Evolutionary conservation across 1,140 invertebrate genomes (phyloP).

Genomic region (Lucilia cuprina): DNA sequence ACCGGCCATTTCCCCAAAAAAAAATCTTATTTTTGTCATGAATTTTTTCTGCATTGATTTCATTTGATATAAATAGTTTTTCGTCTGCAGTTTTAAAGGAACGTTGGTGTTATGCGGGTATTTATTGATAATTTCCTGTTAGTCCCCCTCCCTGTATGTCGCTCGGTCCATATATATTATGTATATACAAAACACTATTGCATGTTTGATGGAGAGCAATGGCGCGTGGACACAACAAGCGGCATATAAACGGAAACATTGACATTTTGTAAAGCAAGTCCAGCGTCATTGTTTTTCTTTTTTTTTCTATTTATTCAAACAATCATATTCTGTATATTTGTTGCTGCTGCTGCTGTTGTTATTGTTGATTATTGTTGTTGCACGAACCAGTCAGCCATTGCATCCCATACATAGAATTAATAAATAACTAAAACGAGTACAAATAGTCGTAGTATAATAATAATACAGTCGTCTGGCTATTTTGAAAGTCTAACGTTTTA

Average conservation of each 20-base stretch:
- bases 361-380: background rate
- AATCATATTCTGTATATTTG: background rate
- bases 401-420: slow-evolving; percentile 7
- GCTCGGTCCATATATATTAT: background rate
- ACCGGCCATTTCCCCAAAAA: background rate
- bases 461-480: background rate
- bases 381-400: background rate
- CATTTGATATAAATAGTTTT: background rate
- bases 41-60: background rate
- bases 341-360: background rate
- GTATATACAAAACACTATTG: background rate
- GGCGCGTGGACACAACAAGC: slow-evolving; percentile 39
- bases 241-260: slow-evolving; percentile 57
- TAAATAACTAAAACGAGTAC: background rate
- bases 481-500: no score
- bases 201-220: slow-evolving; percentile 29
- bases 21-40: background rate
- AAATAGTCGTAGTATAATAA: background rate
- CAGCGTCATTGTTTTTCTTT: background rate
- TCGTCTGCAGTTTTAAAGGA: slow-evolving; percentile 11
- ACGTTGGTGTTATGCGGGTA: slow-evolving; percentile 47
- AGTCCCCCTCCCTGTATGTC: slow-evolving; percentile 21
- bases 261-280: slow-evolving; percentile 53
- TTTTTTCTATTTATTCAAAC: no score
- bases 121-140: slow-evolving; percentile 62